Conservation (phyloP, 2,888 invertebrate genomes). For the Aphodius sticticus region DNA sequence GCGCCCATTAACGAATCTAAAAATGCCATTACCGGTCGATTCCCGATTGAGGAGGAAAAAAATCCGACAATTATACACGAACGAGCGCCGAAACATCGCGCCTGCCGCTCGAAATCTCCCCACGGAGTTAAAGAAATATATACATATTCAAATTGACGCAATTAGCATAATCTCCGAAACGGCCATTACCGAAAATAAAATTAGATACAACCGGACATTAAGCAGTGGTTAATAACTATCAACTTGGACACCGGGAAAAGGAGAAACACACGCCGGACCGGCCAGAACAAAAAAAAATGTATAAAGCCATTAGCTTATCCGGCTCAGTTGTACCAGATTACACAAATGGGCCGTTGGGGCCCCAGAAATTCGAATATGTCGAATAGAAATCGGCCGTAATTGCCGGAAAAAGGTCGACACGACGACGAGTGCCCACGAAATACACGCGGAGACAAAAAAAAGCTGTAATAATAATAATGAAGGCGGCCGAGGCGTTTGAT, state of each 20-base stretch:
- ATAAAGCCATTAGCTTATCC: slow-evolving; percentile 24
- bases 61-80: not conserved
- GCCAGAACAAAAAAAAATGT: not conserved
- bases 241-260: slow-evolving; percentile 15
- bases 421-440: not conserved
- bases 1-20: slow-evolving; percentile 24
- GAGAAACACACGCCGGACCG: not conserved
- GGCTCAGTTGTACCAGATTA: slow-evolving; percentile 20
- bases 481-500: slow-evolving; percentile 12
- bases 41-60: slow-evolving; percentile 12
- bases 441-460: slow-evolving; percentile 8
- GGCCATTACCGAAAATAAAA: slow-evolving; percentile 20
- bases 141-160: slow-evolving; percentile 22
- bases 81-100: not conserved
- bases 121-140: not conserved
- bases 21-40: slow-evolving; percentile 20
- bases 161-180: slow-evolving; percentile 23
- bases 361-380: not conserved
- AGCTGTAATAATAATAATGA: slow-evolving; percentile 10
- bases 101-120: not conserved
- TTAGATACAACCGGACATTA: not conserved
- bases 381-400: slow-evolving; percentile 7
- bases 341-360: slow-evolving; percentile 16
- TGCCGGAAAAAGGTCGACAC: slow-evolving; percentile 12
- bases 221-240: slow-evolving; percentile 19